Conservation (phyloP, 1,140 invertebrate genomes). For the Eulimnadia texana region DNA sequence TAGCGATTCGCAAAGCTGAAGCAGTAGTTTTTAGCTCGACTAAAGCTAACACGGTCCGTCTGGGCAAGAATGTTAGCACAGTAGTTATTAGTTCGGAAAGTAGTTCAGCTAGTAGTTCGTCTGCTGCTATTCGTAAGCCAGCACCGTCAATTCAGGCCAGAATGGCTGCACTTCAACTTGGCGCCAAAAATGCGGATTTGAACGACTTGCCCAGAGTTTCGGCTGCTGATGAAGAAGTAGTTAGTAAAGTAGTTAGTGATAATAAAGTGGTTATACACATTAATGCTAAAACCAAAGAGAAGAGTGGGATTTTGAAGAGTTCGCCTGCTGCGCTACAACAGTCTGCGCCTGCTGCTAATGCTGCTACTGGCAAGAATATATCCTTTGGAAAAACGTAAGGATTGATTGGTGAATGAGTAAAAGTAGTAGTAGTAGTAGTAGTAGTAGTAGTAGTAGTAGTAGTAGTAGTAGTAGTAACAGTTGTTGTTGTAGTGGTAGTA, state of each 20-base stretch:
- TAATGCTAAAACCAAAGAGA: not conserved
- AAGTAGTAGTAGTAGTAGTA: not conserved
- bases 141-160: slow-evolving; percentile 2
- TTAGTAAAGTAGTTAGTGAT: not conserved
- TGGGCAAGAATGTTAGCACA: not conserved
- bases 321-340: no score
- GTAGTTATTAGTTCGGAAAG: not conserved
- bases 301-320: slow-evolving; percentile 2
- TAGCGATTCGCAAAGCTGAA: slow-evolving; percentile 1
- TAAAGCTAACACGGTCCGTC: not conserved
- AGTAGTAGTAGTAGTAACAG: no score
- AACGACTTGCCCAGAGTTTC: no score
- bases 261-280: not conserved
- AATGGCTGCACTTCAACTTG: not conserved
- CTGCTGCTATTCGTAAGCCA: not conserved
- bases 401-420: not conserved
- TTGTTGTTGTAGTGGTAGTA: no score
- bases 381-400: slow-evolving; percentile 9
- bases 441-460: no score
- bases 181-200: not conserved
- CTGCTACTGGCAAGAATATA: not conserved
- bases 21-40: not conserved
- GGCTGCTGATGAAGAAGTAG: not conserved
- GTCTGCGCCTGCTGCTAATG: no score
- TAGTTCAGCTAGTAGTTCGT: not conserved